Evolutionary conservation across 2,113 vertebrate species (phyloP).

Genomic region (Colaptes auratus): DNA sequence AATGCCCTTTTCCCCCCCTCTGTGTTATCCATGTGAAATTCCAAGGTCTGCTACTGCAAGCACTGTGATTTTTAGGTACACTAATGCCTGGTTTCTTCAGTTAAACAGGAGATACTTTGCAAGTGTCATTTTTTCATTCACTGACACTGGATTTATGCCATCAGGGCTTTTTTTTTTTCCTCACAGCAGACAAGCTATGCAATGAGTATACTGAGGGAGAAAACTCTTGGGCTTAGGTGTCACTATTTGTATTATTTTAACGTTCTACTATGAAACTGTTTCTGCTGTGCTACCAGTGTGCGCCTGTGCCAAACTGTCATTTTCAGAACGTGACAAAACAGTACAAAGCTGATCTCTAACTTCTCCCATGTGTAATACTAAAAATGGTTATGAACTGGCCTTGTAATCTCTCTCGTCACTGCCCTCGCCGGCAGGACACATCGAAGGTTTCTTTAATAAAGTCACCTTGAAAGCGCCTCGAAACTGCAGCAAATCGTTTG

Average conservation of each 20-base stretch:
- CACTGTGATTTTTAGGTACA: background rate
- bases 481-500: fast-evolving
- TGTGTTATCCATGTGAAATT: background rate
- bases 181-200: fast-evolving
- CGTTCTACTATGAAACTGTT: background rate
- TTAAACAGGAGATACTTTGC: background rate
- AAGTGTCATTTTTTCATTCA: background rate
- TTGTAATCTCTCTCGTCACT: background rate
- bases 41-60: background rate
- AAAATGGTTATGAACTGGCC: background rate
- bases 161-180: background rate
- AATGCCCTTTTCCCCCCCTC: background rate
- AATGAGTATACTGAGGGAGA: fast-evolving
- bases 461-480: background rate
- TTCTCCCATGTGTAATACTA: background rate
- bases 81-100: background rate
- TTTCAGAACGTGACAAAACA: background rate
- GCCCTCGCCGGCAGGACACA: fast-evolving
- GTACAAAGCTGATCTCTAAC: background rate
- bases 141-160: background rate
- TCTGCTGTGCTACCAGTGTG: background rate
- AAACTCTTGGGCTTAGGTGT: background rate
- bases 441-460: background rate
- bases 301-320: background rate
- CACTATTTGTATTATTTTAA: background rate